A percentile compares a stretch with the other conserved stretches of the same genome.
Evolutionary conservation across 2,797 vertebrate species (phyloP).

Genomic region (Apogon talboti): DNA sequence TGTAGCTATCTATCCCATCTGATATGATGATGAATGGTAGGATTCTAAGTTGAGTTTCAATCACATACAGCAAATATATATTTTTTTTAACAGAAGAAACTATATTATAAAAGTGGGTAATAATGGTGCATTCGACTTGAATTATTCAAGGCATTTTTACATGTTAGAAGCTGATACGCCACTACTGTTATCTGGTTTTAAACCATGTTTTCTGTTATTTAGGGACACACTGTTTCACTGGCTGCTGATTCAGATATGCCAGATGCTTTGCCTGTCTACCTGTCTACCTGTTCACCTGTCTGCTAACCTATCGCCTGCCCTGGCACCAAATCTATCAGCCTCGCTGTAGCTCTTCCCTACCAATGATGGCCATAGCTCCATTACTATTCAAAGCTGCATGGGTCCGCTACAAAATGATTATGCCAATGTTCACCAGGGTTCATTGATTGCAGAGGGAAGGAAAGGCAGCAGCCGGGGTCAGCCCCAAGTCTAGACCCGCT

Average conservation of each 20-base stretch:
- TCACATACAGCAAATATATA: conserved; percentile 12
- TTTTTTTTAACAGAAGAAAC: conserved; percentile 5
- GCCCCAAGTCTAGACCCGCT: conserved; percentile 30
- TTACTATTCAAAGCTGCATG: conserved; percentile 62
- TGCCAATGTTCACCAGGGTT: conserved; percentile 39
- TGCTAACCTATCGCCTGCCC: conserved; percentile 19
- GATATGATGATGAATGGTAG: conserved; percentile 37
- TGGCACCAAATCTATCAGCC: conserved; percentile 52
- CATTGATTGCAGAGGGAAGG: conserved; percentile 61
- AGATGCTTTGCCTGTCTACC: conserved; percentile 10
- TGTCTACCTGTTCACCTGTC: conserved; percentile 46
- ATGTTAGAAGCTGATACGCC: not conserved
- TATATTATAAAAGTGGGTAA: no score
- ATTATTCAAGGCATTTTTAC: not conserved
- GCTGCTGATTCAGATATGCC: conserved; percentile 12
- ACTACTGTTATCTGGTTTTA: not conserved
- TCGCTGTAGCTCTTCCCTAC: conserved; percentile 28
- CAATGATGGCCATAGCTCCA: conserved; percentile 20
- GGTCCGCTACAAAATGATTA: conserved; percentile 53
- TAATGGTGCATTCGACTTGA: not conserved
- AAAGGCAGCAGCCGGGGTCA: conserved; percentile 27
- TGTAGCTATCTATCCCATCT: conserved; percentile 40
- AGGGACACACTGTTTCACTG: not conserved
- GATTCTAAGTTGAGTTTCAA: not conserved
- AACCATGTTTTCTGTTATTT: not conserved